Percentiles rank a stretch among this genome's conserved stretches.
Conservation (phyloP, 2,797 vertebrate species). For the Rhabdophis nuchalis region DNA sequence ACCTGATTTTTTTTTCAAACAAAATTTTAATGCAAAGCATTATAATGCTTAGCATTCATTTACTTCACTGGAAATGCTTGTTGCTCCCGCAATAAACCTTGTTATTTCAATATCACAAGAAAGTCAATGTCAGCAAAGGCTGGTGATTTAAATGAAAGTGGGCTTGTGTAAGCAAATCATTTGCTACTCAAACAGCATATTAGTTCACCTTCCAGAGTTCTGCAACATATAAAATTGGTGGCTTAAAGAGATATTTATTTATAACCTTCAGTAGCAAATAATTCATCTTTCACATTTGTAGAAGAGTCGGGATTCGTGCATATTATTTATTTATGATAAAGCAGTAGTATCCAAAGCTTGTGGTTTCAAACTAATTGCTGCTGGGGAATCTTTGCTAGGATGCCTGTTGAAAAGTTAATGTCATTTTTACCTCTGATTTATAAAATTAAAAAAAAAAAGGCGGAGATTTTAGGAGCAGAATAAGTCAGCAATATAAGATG, state of each 20-base stretch:
- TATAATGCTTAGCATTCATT: background rate
- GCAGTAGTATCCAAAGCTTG: background rate
- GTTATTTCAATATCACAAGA: background rate
- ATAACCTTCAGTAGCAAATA: background rate
- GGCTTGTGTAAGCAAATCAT: background rate
- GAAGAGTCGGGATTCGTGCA: background rate
- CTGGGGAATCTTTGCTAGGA: background rate
- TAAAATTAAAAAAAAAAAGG: background rate
- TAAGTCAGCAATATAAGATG: background rate
- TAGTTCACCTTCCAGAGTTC: background rate
- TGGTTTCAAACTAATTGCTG: background rate
- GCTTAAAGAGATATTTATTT: constrained; percentile 6
- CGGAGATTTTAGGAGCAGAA: background rate
- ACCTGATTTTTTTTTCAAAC: constrained; percentile 1
- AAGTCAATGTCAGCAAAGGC: background rate
- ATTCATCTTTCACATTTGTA: constrained; percentile 11
- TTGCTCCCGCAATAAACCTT: background rate
- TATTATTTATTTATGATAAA: background rate
- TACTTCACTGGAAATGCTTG: background rate
- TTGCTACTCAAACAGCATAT: background rate
- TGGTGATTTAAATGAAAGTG: background rate
- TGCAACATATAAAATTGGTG: background rate
- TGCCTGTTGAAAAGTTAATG: background rate
- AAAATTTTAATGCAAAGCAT: background rate
- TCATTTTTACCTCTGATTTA: background rate